Evolutionary conservation across 2,888 invertebrate species (phyloP).

Genomic region (Villa cingulata): DNA sequence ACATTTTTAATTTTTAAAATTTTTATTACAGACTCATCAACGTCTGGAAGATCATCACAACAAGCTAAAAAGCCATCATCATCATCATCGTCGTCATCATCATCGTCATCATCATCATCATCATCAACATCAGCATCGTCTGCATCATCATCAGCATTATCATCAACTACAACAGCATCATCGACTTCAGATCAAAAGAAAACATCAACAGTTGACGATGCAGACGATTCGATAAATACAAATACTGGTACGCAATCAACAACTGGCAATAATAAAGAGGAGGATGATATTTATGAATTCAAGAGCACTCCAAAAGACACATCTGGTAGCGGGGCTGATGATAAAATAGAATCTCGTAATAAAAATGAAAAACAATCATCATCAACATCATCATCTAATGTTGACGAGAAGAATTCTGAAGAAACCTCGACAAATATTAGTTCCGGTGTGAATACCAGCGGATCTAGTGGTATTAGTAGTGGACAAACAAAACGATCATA

Average conservation of each 20-base stretch:
- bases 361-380: constrained; percentile 15
- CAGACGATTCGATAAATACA: constrained; percentile 9
- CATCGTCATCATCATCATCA: not conserved
- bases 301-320: constrained; percentile 21
- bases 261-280: constrained; percentile 15
- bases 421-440: constrained; percentile 5
- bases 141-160: constrained; percentile 10
- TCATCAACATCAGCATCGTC: not conserved
- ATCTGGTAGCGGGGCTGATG: constrained; percentile 15
- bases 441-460: not conserved
- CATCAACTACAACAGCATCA: constrained; percentile 10
- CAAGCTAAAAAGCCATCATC: not conserved
- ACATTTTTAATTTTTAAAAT: too few species aligned
- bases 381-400: not conserved
- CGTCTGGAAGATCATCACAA: constrained; percentile 6
- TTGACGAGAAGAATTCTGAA: constrained; percentile 5
- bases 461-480: not conserved
- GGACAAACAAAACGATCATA: constrained; percentile 20
- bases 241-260: constrained; percentile 3
- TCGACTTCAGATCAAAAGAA: constrained; percentile 11
- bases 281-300: constrained; percentile 18
- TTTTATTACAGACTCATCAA: not conserved
- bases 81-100: not conserved
- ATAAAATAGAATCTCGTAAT: constrained; percentile 16
- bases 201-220: constrained; percentile 9